Base-by-base conservation (phyloP, 2,797 vertebrate genomes). In the Myotis planiceps region DNA sequence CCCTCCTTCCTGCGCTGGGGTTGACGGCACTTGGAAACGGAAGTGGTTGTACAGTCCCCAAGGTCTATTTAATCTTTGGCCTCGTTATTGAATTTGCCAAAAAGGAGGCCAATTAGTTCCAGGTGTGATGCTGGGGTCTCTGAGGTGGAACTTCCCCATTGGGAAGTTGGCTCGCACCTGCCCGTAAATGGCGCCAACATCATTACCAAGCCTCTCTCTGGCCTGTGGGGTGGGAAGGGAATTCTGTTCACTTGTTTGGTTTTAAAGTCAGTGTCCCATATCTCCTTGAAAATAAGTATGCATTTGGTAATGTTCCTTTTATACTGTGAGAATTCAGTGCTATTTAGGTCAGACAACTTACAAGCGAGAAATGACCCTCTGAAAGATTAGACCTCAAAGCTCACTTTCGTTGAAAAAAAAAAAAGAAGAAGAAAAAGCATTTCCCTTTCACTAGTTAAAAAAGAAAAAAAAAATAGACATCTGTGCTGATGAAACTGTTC, bases 41-140 rank as follows among this genome's bases (percentile, higher is more conserved):
- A 96, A 96, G 96, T 92, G 91, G 76, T 95, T 96, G 51, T 81
- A 68, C 19, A 47, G 42, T 93, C 92, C 96, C 93, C 69, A 94
- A 75, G 34, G 96, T 88, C 92, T 14, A 72, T 74, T 98, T 97
- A 97, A 94, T 94, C 75, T 92, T 97, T 80, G 71, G 55, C 92
- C 96, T 60, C 27, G 78, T 87, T 88, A 90, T 42, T 96, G 90
- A 92, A 95, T 94, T 93, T 97, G 97, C 94, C 68, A 95, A 55
- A 94, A 94, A 89, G 34, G 55, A 27, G 74, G 47, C 86, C 97
- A 74, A 97, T 97, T 95, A 96, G 92, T 97, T 97, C 96, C 98
- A 92, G 93, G 95, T 96, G 81, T 93, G 92, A 78, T 58, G 86
- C 93, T 89, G 88, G 51, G 45, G 97, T 93, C 94, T 96, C 84